Base-by-base conservation (phyloP, 2,797 vertebrate species). In the Falco rusticolus region DNA sequence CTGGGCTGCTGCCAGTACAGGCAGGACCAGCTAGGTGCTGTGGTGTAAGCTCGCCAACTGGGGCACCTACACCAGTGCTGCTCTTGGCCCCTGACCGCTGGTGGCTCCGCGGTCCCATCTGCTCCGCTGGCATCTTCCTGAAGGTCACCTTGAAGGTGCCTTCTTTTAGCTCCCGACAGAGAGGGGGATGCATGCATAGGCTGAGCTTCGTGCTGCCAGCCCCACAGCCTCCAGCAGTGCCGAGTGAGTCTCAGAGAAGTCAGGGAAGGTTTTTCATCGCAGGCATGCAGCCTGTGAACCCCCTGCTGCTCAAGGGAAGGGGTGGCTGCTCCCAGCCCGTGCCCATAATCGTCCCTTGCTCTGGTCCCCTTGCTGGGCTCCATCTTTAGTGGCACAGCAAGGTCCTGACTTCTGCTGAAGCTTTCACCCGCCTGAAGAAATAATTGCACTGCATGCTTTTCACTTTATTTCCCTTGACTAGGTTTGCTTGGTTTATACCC, bases 91-190 rank as follows among this genome's bases (percentile, higher is more conserved):
- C 41, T 0, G 6, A 5, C 26, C 0, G 0, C 56, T 13, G 8
- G 39, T 3, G 2, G 17, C 28, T 77, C 70, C 6, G 0, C 1
- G 2, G 4, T 59, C 74, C 61, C 1, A 0, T 24, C 33, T 57
- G 43, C 86, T 70, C 41, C 28, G 37, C 41, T 48, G 76, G 50
- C 57, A 37, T 13, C 56, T 29, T 41, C 92, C 57, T 9, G 0
- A 43, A 64, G 84, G 80, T 88, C 83, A 82, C 81, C 77, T 65
- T 33, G 77, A 54, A 26, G 80, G 50, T 60, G 80, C 43, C 57
- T 89, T 77, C 61, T 39, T 34, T 39, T 3, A n/a, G 13, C 28
- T 84, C 24, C 84, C 0, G 0, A 1, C 0, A 2, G 64, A 54
- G 33, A 57, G 11, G 37, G n/a, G 8, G 47, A 11, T 16, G 78